phyloP scores from a whole-genome alignment of 2,113 vertebrate genomes.

The Nibea coibor region DNA sequence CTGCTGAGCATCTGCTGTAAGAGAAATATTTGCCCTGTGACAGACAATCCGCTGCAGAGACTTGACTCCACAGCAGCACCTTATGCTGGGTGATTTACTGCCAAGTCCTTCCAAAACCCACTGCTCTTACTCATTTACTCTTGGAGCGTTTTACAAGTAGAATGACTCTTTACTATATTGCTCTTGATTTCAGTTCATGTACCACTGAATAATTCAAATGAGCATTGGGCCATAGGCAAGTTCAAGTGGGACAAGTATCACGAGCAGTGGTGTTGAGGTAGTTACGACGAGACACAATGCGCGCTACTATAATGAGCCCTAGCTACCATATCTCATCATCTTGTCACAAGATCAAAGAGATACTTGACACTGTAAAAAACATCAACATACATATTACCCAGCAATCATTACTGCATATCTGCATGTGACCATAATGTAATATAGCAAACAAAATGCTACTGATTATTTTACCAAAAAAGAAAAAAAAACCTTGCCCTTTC shows the following conservation, averaged over 20 bases:
- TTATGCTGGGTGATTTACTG: slow-evolving; percentile 25
- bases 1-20: slow-evolving; percentile 49
- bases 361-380: too few relatives aligned
- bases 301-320: too few relatives aligned
- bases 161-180: slow-evolving; percentile 24
- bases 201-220: slow-evolving; percentile 27
- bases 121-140: slow-evolving; percentile 12
- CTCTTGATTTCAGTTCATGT: slow-evolving; percentile 45
- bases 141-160: slow-evolving; percentile 14
- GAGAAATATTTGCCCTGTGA: slow-evolving; percentile 59
- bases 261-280: too few relatives aligned
- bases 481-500: too few relatives aligned
- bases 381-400: too few relatives aligned
- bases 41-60: slow-evolving; percentile 43
- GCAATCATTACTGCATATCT: too few relatives aligned
- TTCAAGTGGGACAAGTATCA: slow-evolving; percentile 20
- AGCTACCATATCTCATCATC: too few relatives aligned
- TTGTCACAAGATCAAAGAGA: too few relatives aligned
- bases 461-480: too few relatives aligned
- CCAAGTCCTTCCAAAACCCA: slow-evolving; percentile 16
- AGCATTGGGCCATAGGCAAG: slow-evolving; percentile 3
- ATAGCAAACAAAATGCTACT: too few relatives aligned
- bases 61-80: slow-evolving; percentile 27
- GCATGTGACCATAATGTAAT: too few relatives aligned
- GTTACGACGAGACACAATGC: too few relatives aligned